Evolutionary conservation across 2,113 vertebrate genomes (phyloP), one percentile per base, ranked within the genome.

Genomic region (Perca fluviatilis): DNA sequence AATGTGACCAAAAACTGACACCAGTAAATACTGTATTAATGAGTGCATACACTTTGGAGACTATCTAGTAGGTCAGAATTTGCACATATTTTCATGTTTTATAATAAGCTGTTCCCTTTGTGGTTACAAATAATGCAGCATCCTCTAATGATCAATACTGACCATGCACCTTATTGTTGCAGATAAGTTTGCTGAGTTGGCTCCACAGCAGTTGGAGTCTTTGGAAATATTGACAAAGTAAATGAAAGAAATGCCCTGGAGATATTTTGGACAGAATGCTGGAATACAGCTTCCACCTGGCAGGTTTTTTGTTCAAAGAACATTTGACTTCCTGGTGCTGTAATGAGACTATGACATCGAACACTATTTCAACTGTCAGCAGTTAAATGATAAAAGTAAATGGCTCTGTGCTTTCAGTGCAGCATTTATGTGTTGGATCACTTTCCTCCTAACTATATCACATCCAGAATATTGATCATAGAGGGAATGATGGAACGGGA

Each of bases 381-480:
- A 64, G 83, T 78, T 87, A 79, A 83, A 86, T 71, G 82, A 82
- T 86, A 67, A 80, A 84, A 90, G 80, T 62, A 87, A 89, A 84
- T 49, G 53, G 23, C 51, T 61, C 18, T 53, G 56, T 23, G 69
- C 51, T 87, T 79, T 73, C 58, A 62, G 53, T n/a, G 50, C 63
- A 67, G 86, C 79, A 63, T 74, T 36, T 63, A 75, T 16, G 9
- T 65, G 54, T 73, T 69, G 40, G 80, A 83, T 83, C 46, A 6
- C 77, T 80, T 84, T 79, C 57, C 61, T 62, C 56, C 47, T 33
- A 83, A 74, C 83, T 76, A 58, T 65, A 88, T 89, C 83, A 77
- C 72, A 83, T 84, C 89, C 71, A 62, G 43, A 67, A 56, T 80
- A 90, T 90, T 83, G 92, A 93, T 88, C 63, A 27, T 3, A 3